Base-by-base conservation (phyloP, 2,797 vertebrate species). In the Ptychobarbus kaznakovi region DNA sequence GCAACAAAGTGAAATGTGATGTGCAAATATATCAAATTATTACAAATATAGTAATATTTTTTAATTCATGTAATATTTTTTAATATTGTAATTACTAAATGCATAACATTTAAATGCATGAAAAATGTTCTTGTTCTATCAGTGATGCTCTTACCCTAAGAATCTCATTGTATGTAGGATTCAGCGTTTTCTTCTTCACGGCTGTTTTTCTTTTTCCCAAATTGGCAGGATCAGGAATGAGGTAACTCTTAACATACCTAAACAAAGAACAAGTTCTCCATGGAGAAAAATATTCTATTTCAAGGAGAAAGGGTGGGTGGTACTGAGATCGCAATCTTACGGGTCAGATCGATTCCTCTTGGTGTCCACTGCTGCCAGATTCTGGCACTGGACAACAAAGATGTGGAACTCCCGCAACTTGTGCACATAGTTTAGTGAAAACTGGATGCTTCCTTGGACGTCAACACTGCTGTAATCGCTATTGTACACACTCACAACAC, bases 171-270 rank as follows among this genome's bases (percentile, higher is more conserved):
- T 96, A 99, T 75, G 94, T 95, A 16, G 98, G 98, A 93, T 97
- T 97, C 32, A 97, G 91, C 0, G 96, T 99, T 93, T 97, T 99
- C 95, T 98, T 99, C 92, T 96, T 97, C 53, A 99, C 95, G 0
- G 97, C 93, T 0, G 98, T 99, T 95, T 99, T 99, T 92, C 96
- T 96, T 93, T 99, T 99, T 87, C 97, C 97, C 87, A 98, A 91
- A 89, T 96, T 97, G 56, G 95, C 94, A 89, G 97, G 97, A 88
- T 98, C 97, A 77, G 98, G 97, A 80, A 96, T 93, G 79, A 99
- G 92, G 91, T 99, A 99, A 92, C 95, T 96, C 94, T 99, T 99
- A 13, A 99, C 97, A 38, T 99, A 99, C 76, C 98, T 99, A 93
- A 85, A 82, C 70, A 66, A 80, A 81, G 38, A 46, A 83, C 40